phyloP scores from a whole-genome alignment of 2,113 vertebrate genomes.

The Oreochromis tanganicae region DNA sequence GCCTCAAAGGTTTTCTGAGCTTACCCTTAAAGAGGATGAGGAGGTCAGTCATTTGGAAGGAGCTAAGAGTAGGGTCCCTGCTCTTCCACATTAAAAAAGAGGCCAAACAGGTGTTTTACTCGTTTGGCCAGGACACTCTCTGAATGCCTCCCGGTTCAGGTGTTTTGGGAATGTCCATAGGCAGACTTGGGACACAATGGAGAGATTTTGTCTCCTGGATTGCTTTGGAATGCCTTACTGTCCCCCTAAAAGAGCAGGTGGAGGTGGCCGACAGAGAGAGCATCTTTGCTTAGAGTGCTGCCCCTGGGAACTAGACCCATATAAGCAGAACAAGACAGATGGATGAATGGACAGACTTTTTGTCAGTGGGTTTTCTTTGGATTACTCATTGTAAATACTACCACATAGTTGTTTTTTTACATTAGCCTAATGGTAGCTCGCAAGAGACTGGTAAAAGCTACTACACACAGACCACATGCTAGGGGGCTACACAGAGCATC shows the following conservation, averaged over 20 bases:
- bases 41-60: not conserved
- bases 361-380: not conserved
- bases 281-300: not conserved
- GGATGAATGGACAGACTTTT: not conserved
- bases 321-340: not conserved
- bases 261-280: not conserved
- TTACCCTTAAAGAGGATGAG: not conserved
- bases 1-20: not conserved
- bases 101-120: not conserved
- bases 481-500: not conserved
- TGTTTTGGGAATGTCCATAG: not conserved
- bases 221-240: not conserved
- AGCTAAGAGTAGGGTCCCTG: not conserved
- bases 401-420: not conserved
- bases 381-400: not conserved
- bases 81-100: not conserved
- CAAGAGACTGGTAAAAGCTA: not conserved
- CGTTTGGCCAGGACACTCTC: not conserved
- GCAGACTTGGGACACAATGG: not conserved
- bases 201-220: not conserved
- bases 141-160: not conserved
- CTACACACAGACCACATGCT: not conserved
- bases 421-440: not conserved
- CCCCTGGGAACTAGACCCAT: not conserved
- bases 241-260: not conserved